Conservation (phyloP, 1,140 invertebrate genomes). For the Laupala kohalensis region DNA sequence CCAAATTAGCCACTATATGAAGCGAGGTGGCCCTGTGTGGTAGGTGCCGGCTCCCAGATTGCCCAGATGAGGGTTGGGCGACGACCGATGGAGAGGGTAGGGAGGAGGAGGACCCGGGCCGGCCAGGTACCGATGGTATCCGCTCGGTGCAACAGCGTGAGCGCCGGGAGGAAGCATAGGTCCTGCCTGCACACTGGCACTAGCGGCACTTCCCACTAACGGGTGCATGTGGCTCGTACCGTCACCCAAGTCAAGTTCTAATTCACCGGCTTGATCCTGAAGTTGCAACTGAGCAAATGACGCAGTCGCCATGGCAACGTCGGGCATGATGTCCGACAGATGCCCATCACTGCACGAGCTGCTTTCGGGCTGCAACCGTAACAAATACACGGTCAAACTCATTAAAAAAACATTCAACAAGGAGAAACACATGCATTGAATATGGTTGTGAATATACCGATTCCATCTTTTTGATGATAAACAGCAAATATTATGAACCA, state of each 20-base stretch:
- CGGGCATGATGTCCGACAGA: constrained; percentile 70
- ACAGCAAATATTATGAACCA: too few species aligned
- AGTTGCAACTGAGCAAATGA: constrained; percentile 55
- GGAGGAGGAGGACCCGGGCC: constrained; percentile 11
- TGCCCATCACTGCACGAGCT: constrained; percentile 51
- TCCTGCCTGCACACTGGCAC: not conserved
- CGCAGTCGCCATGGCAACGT: constrained; percentile 76
- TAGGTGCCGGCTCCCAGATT: constrained; percentile 1
- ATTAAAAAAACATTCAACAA: too few species aligned
- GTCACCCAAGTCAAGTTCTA: constrained; percentile 61
- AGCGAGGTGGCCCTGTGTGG: constrained; percentile 12
- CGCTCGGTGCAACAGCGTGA: not conserved
- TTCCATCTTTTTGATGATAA: too few species aligned
- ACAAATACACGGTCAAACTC: too few species aligned
- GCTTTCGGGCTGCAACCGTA: constrained; percentile 42
- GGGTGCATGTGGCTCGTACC: constrained; percentile 40
- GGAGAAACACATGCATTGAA: too few species aligned
- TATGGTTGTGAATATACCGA: too few species aligned
- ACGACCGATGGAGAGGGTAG: constrained; percentile 4
- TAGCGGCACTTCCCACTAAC: not conserved
- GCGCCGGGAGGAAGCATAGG: not conserved
- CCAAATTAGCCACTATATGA: constrained; percentile 10
- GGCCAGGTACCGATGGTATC: constrained; percentile 10
- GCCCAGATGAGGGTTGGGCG: not conserved
- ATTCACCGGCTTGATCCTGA: constrained; percentile 43